A percentile compares a stretch with the other conserved stretches of the same genome.
Conservation (phyloP, 2,888 invertebrate genomes). For the Troides oblongomaculatus region DNA sequence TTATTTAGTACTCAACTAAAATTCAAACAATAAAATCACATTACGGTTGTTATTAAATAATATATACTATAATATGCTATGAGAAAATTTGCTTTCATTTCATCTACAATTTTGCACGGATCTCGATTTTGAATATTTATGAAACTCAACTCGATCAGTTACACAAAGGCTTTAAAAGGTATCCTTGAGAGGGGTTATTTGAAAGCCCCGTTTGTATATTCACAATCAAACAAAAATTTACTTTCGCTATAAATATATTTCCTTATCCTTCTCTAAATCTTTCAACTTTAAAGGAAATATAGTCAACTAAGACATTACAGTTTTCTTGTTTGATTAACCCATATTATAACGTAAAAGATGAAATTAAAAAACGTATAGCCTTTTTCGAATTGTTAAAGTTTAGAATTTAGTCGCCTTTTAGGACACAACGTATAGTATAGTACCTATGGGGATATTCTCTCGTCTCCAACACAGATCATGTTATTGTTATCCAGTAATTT, state of each 20-base stretch:
- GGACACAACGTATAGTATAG: too few species aligned
- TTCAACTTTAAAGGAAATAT: background rate
- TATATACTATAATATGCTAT: background rate
- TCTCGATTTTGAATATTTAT: constrained; percentile 6
- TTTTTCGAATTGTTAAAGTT: too few species aligned
- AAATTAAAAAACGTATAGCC: too few species aligned
- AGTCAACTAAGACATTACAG: background rate
- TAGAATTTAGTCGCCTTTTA: too few species aligned
- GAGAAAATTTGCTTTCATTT: background rate
- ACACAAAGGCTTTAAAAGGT: constrained; percentile 3
- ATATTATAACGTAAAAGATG: too few species aligned
- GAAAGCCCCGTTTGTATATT: background rate
- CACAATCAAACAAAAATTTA: background rate
- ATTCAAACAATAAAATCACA: background rate
- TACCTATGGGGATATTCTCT: too few species aligned
- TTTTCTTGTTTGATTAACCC: too few species aligned
- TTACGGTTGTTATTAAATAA: background rate
- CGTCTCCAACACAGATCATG: background rate
- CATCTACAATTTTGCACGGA: background rate
- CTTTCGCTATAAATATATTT: background rate
- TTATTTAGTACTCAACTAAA: background rate
- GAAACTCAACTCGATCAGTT: background rate
- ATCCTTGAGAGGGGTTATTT: background rate
- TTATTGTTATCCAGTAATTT: background rate
- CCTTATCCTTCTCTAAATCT: background rate